Base-by-base conservation (phyloP, 2,888 invertebrate genomes). In the Ormyrus pomaceus region DNA sequence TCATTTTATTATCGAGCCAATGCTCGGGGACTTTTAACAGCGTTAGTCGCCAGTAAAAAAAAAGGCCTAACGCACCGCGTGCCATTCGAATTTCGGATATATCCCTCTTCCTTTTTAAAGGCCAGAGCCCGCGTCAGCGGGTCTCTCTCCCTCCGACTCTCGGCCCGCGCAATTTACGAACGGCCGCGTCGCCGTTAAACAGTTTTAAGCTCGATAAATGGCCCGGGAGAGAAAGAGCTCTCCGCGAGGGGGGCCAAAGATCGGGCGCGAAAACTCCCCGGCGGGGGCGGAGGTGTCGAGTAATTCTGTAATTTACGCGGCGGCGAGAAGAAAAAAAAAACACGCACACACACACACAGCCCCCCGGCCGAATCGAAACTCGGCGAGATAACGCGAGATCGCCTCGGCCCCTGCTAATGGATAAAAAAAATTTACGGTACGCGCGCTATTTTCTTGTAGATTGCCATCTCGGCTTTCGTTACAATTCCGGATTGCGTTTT, bases 141-240 rank as follows among this genome's bases (percentile, higher is more conserved):
- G 19, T 19, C 19, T 19, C 34, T 34, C 34, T 34, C 34, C 34
- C 34, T 34, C 34, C 4, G 34, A 34, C 34, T 19, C 34, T 34
- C 34, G 34, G 34, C 34, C 34, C 55, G 48, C 56, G 55, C 88
- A 88, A 89, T 89, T 88, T 87, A 88, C 88, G 85, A 86, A 86
- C 13, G 13, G 86, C 84, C 81, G 83, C 82, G 82, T 82, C 82
- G 59, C 85, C 87, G 85, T 89, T 89, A 88, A 88, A 86, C 85
- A 86, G 86, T 88, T 88, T 88, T 88, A 88, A 89, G 88, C 88
- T 83, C 87, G 86, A 87, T 87, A 85, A 87, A 88, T 87, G 86
- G 85, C 83, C 82, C 79, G 84, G 83, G 85, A 84, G 83, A 73
- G 84, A 69, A 80, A 77, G 80, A 55, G 45, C 46, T 46, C 48